Evolutionary conservation across 2,888 invertebrate genomes (phyloP).

Genomic region (Melieria crassipennis): DNA sequence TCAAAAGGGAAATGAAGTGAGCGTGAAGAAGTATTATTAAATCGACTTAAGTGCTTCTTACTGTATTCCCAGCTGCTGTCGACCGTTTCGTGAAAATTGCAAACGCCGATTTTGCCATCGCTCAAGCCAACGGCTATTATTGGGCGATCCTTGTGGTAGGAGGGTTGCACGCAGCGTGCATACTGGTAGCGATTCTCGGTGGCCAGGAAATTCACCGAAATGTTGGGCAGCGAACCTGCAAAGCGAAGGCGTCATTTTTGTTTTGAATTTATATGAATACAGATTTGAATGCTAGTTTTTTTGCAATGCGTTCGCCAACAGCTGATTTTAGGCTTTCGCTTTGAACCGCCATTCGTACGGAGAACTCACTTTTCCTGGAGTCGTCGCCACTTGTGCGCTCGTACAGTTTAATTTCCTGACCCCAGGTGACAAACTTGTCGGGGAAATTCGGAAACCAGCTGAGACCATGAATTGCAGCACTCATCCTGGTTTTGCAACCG

Average conservation of each 20-base stretch:
- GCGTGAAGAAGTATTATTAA: neutral
- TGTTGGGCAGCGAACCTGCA: constrained; percentile 54
- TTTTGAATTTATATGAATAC: no score
- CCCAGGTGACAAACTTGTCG: constrained; percentile 90
- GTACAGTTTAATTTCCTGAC: constrained; percentile 88
- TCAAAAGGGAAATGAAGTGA: constrained; percentile 43
- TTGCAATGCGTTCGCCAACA: neutral
- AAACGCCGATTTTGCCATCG: constrained; percentile 86
- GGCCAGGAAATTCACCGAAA: constrained; percentile 58
- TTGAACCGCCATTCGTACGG: neutral
- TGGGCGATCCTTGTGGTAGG: constrained; percentile 82
- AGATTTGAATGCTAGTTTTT: neutral
- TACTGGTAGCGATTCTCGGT: constrained; percentile 72
- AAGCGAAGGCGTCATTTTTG: neutral
- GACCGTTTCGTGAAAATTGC: constrained; percentile 78
- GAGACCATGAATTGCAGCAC: constrained; percentile 77
- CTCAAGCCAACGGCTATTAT: constrained; percentile 88
- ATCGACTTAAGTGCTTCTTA: constrained; percentile 40
- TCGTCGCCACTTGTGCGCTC: constrained; percentile 67
- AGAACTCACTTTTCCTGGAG: constrained; percentile 37
- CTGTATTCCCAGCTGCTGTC: constrained; percentile 63
- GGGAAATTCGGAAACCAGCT: constrained; percentile 85
- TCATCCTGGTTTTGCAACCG: constrained; percentile 62
- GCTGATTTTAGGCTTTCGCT: neutral
- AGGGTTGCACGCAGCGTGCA: constrained; percentile 88